Evolutionary conservation across 2,797 vertebrate species (phyloP).

Genomic region (Microcaecilia unicolor): DNA sequence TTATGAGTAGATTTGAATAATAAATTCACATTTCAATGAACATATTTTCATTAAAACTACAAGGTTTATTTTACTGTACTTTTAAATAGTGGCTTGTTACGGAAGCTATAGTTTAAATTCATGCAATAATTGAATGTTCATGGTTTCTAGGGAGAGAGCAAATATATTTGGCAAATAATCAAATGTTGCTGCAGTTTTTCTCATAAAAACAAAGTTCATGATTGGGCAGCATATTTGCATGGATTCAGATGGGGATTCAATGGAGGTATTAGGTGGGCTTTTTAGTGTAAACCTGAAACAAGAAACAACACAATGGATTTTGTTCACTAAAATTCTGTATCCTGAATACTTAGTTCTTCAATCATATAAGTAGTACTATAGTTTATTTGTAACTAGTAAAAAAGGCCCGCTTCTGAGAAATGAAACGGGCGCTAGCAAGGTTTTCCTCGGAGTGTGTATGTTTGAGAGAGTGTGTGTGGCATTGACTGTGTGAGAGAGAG

Average conservation of each 20-base stretch:
- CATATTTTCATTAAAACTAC: constrained; percentile 72
- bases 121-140: constrained; percentile 55
- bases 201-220: constrained; percentile 14
- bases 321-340: too few species aligned
- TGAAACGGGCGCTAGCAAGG: too few species aligned
- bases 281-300: too few species aligned
- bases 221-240: constrained; percentile 15
- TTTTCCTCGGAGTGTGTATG: too few species aligned
- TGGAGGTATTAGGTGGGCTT: too few species aligned
- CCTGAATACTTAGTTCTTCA: too few species aligned
- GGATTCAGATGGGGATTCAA: constrained; percentile 11
- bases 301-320: too few species aligned
- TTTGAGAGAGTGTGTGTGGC: too few species aligned
- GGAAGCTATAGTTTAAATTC: constrained; percentile 64
- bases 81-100: constrained; percentile 72
- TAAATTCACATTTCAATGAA: constrained; percentile 76
- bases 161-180: constrained; percentile 41
- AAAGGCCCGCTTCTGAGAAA: too few species aligned
- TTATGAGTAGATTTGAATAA: constrained; percentile 74
- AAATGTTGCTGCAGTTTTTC: constrained; percentile 35
- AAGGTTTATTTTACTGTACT: constrained; percentile 73
- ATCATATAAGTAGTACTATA: too few species aligned
- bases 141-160: constrained; percentile 48
- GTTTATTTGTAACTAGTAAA: too few species aligned
- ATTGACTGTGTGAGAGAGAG: too few species aligned